phyloP scores from a whole-genome alignment of 2,113 vertebrate species.

The Smithornis capensis region DNA sequence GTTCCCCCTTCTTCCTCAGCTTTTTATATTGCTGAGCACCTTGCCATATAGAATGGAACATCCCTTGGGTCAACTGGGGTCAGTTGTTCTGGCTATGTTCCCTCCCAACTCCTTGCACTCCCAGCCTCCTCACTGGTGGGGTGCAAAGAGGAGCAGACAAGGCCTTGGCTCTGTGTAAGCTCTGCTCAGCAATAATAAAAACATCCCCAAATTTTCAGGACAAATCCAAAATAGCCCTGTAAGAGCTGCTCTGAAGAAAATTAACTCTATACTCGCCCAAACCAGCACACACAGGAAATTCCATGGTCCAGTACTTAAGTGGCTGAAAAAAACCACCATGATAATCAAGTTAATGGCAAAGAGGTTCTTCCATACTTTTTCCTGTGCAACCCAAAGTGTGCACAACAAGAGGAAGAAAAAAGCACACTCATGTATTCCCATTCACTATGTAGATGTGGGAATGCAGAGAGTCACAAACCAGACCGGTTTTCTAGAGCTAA shows the following conservation, averaged over 20 bases:
- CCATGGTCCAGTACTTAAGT: neutral
- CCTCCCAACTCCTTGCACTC: neutral
- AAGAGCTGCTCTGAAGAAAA: neutral
- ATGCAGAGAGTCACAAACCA: accelerated
- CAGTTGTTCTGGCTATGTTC: neutral
- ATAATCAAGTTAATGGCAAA: neutral
- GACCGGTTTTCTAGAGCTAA: neutral
- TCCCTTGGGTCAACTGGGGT: neutral
- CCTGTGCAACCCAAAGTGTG: neutral
- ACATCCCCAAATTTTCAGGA: neutral
- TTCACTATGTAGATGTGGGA: neutral
- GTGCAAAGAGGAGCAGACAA: neutral
- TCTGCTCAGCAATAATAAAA: neutral
- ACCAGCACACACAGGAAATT: neutral
- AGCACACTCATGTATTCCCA: neutral
- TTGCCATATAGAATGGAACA: neutral
- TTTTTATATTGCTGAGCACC: neutral
- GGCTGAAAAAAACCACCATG: neutral
- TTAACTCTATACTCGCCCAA: neutral
- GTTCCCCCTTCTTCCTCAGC: no score
- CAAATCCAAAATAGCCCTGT: neutral
- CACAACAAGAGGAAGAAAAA: neutral
- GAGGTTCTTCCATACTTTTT: neutral
- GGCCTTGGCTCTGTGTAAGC: neutral
- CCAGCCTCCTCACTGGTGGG: neutral